phyloP scores from a whole-genome alignment of 2,888 invertebrate species.

The Cephus spinipes region DNA sequence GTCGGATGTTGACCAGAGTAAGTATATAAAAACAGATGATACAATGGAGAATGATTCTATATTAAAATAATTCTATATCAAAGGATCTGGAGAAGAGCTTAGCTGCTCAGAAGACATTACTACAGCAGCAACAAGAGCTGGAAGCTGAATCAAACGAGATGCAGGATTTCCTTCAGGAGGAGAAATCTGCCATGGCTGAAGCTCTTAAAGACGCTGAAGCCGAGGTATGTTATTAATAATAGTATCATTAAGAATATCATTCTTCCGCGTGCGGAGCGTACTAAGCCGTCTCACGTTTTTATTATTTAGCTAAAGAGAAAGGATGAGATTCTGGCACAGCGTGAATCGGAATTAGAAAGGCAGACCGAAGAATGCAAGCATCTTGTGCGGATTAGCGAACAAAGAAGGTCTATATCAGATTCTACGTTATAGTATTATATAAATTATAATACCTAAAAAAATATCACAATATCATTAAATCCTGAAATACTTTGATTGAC shows the following conservation, averaged over 20 bases:
- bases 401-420: constrained; percentile 72
- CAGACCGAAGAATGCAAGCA: constrained; percentile 84
- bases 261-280: background rate
- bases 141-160: constrained; percentile 86
- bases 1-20: constrained; percentile 78
- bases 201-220: constrained; percentile 82
- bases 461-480: background rate
- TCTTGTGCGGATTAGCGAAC: constrained; percentile 83
- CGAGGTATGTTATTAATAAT: constrained; percentile 66
- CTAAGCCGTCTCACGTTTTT: constrained; percentile 13
- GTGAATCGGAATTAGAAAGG: constrained; percentile 71
- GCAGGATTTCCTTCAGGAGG: constrained; percentile 89
- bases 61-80: background rate
- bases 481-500: background rate
- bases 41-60: background rate
- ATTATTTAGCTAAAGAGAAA: constrained; percentile 57
- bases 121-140: constrained; percentile 81
- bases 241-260: constrained; percentile 9
- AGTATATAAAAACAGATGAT: constrained; percentile 33
- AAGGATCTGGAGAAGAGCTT: constrained; percentile 79
- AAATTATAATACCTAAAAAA: background rate
- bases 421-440: background rate
- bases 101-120: constrained; percentile 75
- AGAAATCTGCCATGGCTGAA: constrained; percentile 84
- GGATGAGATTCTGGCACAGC: constrained; percentile 63